Base-by-base conservation (phyloP, 2,113 vertebrate genomes). In the Pedionomus torquatus region DNA sequence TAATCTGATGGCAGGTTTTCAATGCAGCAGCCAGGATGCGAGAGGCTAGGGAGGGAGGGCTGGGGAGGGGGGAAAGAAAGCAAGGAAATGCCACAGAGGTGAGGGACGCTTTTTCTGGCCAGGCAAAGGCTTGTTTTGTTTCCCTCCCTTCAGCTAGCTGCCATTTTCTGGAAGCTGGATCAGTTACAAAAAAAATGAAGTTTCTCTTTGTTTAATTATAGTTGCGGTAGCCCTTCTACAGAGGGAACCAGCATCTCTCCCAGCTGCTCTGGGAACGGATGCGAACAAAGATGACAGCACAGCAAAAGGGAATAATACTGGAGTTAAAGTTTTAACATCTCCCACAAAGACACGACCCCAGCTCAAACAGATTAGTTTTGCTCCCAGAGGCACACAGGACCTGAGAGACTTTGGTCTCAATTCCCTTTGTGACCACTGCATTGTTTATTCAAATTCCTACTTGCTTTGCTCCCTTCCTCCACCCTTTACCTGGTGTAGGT, bases 71-170 rank as follows among this genome's bases (percentile, higher is more conserved):
- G 35, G 41, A 60, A 92, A 94, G 91, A 96, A 96, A 97, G 96
- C 94, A 72, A 96, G 96, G 97, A 97, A 97, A 97, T 97, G 95
- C 97, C 97, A 95, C 64, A 77, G 95, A 88, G 92, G 93, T 94
- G 96, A 95, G 95, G 90, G 90, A 95, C 55, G n/a, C 48, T 35
- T 81, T 69, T 72, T 91, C 93, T 93, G 93, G 81, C 88, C 0
- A 2, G 85, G 82, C 49, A 10, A 60, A 33, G 54, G 72, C 51
- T 85, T 93, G 85, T 83, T 96, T 95, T 94, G 82, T 60, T 93
- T 19, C 46, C 89, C 91, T 91, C 69, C 91, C 86, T 77, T 82
- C 75, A 94, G 91, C 37, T 15, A 13, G 74, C 90, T 97, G 93
- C 95, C 89, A 80, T 91, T 96, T 90, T 85, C 90, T 41, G 86